Percentiles rank a stretch among this genome's conserved stretches.
Evolutionary conservation across 1,140 invertebrate species (phyloP).

Genomic region (Caligus rogercresseyi): DNA sequence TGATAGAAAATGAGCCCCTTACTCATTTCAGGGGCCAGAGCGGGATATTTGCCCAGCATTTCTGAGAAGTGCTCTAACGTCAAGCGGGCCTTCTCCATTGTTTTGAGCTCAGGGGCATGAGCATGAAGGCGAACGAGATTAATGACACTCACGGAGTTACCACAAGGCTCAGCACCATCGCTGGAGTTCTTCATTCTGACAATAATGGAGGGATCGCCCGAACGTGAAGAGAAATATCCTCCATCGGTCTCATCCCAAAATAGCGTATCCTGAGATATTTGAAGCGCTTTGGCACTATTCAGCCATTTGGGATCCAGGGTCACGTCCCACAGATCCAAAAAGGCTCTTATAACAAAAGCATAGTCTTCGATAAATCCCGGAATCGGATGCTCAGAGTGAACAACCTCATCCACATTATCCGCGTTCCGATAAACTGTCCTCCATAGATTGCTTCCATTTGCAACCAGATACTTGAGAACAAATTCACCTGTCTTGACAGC

Average conservation of each 20-base stretch:
- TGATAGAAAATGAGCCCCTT: neutral
- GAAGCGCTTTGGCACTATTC: neutral
- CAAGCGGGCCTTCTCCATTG: neutral
- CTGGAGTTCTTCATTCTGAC: neutral
- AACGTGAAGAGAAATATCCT: neutral
- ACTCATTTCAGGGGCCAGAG: neutral
- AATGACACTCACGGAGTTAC: neutral
- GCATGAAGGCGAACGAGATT: neutral
- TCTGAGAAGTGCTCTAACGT: neutral
- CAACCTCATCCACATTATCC: neutral
- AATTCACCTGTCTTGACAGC: neutral
- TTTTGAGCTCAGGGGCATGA: neutral
- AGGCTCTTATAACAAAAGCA: neutral
- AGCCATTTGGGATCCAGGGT: slow-evolving; percentile 6
- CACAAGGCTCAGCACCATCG: slow-evolving; percentile 11
- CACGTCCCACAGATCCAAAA: slow-evolving; percentile 6
- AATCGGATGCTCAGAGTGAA: neutral
- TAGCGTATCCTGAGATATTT: neutral
- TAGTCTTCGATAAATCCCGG: slow-evolving; percentile 11
- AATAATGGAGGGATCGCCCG: neutral
- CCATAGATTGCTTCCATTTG: neutral
- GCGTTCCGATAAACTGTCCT: neutral
- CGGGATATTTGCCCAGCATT: neutral
- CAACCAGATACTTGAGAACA: neutral
- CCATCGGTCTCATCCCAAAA: slow-evolving; percentile 2